Conservation (phyloP, 2,797 vertebrate species). For the Lagodon rhomboides region DNA sequence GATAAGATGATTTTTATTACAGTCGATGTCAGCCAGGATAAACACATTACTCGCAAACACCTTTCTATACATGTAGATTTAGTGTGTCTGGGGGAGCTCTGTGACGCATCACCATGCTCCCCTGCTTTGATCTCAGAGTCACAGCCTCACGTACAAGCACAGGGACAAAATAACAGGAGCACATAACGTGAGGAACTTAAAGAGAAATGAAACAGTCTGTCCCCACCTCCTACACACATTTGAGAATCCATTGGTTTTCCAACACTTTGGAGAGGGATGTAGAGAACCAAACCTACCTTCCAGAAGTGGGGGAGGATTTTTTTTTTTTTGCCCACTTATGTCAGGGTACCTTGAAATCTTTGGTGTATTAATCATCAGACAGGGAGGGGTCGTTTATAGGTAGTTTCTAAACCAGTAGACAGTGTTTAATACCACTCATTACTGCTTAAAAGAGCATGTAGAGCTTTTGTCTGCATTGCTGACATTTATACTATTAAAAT, state of each 20-base stretch:
- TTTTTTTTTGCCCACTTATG: constrained; percentile 6
- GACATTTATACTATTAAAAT: constrained; percentile 7
- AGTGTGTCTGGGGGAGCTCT: constrained; percentile 39
- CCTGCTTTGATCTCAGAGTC: constrained; percentile 51
- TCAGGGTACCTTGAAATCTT: constrained; percentile 20
- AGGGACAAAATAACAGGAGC: constrained; percentile 32
- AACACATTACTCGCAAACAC: constrained; percentile 22
- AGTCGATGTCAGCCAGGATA: constrained; percentile 21
- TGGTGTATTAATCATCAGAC: background rate
- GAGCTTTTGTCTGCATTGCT: constrained; percentile 5
- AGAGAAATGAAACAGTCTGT: constrained; percentile 39
- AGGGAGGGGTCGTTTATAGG: background rate
- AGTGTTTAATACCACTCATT: constrained; percentile 1
- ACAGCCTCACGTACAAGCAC: constrained; percentile 14
- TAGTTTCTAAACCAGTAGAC: constrained; percentile 13
- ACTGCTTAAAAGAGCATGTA: background rate
- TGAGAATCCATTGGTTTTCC: constrained; percentile 32
- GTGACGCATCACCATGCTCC: constrained; percentile 41
- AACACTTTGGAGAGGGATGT: constrained; percentile 17
- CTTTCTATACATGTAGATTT: constrained; percentile 35
- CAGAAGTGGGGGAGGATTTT: background rate
- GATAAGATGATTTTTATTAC: constrained; percentile 59
- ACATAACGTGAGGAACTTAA: constrained; percentile 29
- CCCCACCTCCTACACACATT: constrained; percentile 41
- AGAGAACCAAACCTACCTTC: constrained; percentile 8